Percentiles rank a stretch among this genome's conserved stretches.
These are phyloP conservation scores for Morone saxatilis DNA, from an alignment of 2,113 vertebrate species.

Conservation along the genomic window DNA sequence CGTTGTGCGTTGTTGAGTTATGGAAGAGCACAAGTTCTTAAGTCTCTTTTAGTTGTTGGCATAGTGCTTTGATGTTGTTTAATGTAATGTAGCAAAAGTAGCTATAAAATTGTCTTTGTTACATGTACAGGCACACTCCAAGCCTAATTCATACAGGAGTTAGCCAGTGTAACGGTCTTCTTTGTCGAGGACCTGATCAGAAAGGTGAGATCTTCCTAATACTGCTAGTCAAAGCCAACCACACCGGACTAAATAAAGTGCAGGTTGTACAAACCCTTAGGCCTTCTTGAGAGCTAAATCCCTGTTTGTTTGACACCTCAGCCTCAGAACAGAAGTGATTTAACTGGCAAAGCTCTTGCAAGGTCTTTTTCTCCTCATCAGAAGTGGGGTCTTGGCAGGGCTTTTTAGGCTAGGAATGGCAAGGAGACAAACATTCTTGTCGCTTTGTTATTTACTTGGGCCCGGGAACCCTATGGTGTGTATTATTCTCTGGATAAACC, in stretches of 20 bases:
- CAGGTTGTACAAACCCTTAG: slow-evolving; percentile 50
- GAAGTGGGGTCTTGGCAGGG: slow-evolving; percentile 22
- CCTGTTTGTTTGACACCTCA: slow-evolving; percentile 37
- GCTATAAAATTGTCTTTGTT: not conserved
- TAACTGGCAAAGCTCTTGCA: slow-evolving; percentile 44
- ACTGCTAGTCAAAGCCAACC: slow-evolving; percentile 20
- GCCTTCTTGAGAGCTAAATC: slow-evolving; percentile 49
- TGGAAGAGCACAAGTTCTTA: not conserved
- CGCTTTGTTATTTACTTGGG: slow-evolving; percentile 35
- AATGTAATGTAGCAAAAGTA: not conserved
- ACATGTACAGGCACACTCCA: slow-evolving; percentile 8
- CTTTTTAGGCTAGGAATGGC: not conserved
- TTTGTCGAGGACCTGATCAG: not conserved
- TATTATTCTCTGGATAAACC: slow-evolving; percentile 28
- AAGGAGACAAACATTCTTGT: slow-evolving; percentile 16
- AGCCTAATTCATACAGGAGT: not conserved
- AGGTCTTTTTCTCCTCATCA: slow-evolving; percentile 42
- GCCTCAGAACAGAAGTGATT: slow-evolving; percentile 39
- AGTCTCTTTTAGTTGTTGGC: not conserved
- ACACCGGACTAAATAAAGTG: slow-evolving; percentile 7
- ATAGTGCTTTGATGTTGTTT: not conserved
- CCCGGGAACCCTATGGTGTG: not conserved
- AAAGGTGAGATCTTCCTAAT: slow-evolving; percentile 3
- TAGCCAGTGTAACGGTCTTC: slow-evolving; percentile 19
- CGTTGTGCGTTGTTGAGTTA: not conserved